Evolutionary conservation across 2,888 invertebrate species (phyloP), one percentile per base, ranked within the genome.

Genomic region (Altica lythri): DNA sequence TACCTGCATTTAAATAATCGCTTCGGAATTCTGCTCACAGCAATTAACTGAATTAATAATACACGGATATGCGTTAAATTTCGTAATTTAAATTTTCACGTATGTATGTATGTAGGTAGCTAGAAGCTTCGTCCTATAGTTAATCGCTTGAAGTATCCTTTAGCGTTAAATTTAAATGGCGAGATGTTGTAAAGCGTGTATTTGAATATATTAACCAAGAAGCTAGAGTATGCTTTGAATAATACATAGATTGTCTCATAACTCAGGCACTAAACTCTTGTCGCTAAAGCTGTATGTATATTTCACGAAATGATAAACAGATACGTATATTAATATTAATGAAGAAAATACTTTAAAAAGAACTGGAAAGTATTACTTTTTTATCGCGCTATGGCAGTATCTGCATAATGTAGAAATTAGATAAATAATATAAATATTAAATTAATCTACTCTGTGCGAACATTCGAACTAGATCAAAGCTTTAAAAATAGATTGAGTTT

Each of bases 151-250:
- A 37, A 34, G 37, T 35, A 34, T 47, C 46, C 35, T 35, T 47
- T 35, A 27, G 25, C 35, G 17, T 47, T 47, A 47, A 37, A 37
- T 47, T 16, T 37, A 35, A 48, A 35, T 48, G 30, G 48, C 29
- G 48, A 16, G 37, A 47, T 27, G 35, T 48, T 38, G 29, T 38
- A 48, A 48, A 38, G 38, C 48, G 13, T 48, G 38, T 37, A 48
- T 38, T 48, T 48, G 48, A 48, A 48, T 48, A 48, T 35, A 48
- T 48, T 48, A 48, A 35, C 48, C 9, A 12, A 29, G 16, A 38
- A 29, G n/a, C 29, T 38, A 12, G 10, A 35, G 13, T 34, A 32
- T 12, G 34, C 34, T 35, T 38, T 48, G 48, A 48, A 48, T 48
- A 48, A 48, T 48, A 48, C 48, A 48, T 48, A 17, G 19, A 5